Conservation (phyloP, 2,888 invertebrate species). For the Criorhina ranunculi region DNA sequence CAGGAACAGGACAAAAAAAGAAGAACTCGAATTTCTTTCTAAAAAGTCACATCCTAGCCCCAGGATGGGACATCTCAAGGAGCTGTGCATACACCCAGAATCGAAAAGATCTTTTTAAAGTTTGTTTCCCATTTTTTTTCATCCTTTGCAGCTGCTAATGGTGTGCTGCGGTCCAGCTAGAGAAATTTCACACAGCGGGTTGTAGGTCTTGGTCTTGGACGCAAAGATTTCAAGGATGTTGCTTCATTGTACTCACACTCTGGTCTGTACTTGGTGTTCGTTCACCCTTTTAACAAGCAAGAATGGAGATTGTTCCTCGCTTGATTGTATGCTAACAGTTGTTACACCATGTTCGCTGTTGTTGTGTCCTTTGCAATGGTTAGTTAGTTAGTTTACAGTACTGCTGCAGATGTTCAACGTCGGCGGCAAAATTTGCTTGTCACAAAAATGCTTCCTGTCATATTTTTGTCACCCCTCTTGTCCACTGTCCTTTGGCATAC, state of each 20-base stretch:
- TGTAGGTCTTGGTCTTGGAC: constrained; percentile 43
- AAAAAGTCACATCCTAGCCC: constrained; percentile 41
- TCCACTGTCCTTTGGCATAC: constrained; percentile 3
- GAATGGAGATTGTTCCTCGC: constrained; percentile 29
- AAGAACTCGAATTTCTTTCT: constrained; percentile 17
- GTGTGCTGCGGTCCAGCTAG: constrained; percentile 59
- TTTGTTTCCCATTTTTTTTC: constrained; percentile 28
- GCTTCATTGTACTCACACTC: constrained; percentile 6
- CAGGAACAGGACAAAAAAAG: constrained; percentile 5
- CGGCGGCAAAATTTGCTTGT: constrained; percentile 82
- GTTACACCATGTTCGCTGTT: constrained; percentile 59
- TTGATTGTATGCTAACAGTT: constrained; percentile 66
- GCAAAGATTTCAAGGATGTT: constrained; percentile 50
- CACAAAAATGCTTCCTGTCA: constrained; percentile 83
- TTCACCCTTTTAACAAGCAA: constrained; percentile 43
- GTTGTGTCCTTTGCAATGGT: constrained; percentile 67
- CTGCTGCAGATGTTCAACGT: constrained; percentile 47
- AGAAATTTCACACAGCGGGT: constrained; percentile 51
- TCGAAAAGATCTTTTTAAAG: constrained; percentile 36
- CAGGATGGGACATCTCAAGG: constrained; percentile 39
- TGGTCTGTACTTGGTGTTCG: constrained; percentile 27
- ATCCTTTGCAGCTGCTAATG: constrained; percentile 65
- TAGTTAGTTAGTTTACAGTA: constrained; percentile 50
- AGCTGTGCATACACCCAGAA: constrained; percentile 34
- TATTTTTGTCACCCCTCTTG: constrained; percentile 78